Evolutionary conservation across 92 coral and sea anemone genomes (phyloP).

Genomic region (Epizoanthus illoricatus): DNA sequence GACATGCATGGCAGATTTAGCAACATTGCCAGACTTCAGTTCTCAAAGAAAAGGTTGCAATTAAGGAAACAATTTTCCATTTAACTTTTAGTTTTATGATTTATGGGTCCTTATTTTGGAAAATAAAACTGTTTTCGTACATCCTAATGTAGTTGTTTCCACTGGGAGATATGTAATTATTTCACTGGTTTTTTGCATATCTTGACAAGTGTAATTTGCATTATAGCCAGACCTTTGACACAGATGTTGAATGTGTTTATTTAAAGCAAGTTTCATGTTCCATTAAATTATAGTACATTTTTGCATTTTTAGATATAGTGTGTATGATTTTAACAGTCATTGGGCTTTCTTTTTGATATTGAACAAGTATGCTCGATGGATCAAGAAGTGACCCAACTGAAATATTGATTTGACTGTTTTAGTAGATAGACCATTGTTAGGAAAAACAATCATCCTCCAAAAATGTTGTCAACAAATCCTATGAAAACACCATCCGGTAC

Average conservation of each 20-base stretch:
- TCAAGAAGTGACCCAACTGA: not conserved
- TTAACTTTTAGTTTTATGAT: not conserved
- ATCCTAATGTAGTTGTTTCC: not conserved
- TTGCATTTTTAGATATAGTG: not conserved
- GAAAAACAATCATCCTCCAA: not conserved
- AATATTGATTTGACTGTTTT: not conserved
- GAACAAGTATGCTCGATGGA: conserved; percentile 10
- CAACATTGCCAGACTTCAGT: conserved; percentile 4
- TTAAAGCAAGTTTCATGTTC: not conserved
- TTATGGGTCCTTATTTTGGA: not conserved
- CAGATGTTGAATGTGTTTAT: conserved; percentile 6
- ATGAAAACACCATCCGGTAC: not conserved
- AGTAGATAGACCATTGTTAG: conserved; percentile 12
- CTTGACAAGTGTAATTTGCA: not conserved
- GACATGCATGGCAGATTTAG: conserved; percentile 10
- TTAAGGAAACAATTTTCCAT: not conserved
- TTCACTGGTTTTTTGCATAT: not conserved
- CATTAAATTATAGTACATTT: not conserved
- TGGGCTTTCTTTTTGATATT: not conserved
- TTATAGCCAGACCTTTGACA: conserved; percentile 13
- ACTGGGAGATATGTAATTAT: not conserved
- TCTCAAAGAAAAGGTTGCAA: not conserved
- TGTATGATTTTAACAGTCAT: not conserved
- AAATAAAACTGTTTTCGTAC: not conserved
- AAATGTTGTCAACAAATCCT: not conserved